Percentiles rank a stretch among this genome's conserved stretches.
phyloP scores from a whole-genome alignment of 2,888 invertebrate species.

The Lasioglossum vierecki region DNA sequence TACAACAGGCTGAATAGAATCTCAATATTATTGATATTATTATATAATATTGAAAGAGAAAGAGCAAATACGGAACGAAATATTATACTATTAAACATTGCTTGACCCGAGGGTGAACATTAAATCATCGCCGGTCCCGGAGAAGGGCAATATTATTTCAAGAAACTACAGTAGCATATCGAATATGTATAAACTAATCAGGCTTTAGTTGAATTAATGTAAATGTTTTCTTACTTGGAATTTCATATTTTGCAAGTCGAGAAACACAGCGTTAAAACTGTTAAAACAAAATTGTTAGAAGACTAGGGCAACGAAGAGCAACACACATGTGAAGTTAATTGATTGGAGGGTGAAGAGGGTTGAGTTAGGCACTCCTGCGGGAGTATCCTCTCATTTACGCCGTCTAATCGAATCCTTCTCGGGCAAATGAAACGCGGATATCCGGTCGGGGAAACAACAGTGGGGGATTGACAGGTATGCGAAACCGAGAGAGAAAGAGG shows the following conservation, averaged over 20 bases:
- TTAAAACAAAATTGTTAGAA: no score
- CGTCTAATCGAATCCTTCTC: conserved; percentile 2
- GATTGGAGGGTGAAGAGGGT: neutral
- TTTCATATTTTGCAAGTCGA: neutral
- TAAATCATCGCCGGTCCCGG: neutral
- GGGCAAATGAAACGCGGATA: neutral
- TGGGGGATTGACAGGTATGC: neutral
- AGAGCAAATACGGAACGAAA: neutral
- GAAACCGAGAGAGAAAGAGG: neutral
- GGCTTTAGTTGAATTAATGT: neutral
- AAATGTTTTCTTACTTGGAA: neutral
- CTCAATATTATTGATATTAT: no score
- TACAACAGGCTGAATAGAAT: no score
- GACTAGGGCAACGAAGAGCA: neutral
- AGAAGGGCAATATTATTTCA: neutral
- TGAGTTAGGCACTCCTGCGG: neutral
- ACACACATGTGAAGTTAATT: neutral
- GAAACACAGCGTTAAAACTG: neutral
- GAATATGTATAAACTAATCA: neutral
- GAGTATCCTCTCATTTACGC: neutral
- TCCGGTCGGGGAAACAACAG: neutral
- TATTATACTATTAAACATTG: neutral
- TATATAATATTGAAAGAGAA: neutral
- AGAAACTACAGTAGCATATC: neutral
- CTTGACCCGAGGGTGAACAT: neutral